Conservation (phyloP, 30 jellyfish, hydroid and myxozoan species). For the Mastigias papua region DNA sequence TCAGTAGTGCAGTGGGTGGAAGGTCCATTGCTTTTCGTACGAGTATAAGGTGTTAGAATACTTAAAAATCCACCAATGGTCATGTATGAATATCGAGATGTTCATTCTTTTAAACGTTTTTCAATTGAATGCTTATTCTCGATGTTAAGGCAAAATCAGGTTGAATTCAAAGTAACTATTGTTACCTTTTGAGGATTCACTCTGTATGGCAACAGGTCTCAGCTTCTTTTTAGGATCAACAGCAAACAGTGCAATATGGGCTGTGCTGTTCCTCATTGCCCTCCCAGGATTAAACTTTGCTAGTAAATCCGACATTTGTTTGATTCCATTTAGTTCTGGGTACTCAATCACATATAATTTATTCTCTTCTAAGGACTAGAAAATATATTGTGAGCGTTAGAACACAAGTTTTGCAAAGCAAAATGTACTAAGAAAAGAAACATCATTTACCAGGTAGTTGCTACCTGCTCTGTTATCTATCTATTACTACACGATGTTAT, state of each 20-base stretch:
- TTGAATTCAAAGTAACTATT: not conserved
- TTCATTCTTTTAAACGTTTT: too few species aligned
- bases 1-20: too few species aligned
- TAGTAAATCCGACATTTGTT: not conserved
- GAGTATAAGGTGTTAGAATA: too few species aligned
- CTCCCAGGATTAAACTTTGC: not conserved
- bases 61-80: too few species aligned
- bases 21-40: too few species aligned
- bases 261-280: not conserved
- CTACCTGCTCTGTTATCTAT: not conserved
- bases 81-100: too few species aligned
- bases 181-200: not conserved
- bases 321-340: not conserved
- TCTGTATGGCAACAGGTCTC: slow-evolving; percentile 22
- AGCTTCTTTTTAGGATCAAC: slow-evolving; percentile 2
- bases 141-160: too few species aligned
- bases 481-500: not conserved
- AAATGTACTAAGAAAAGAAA: not conserved
- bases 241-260: slow-evolving; percentile 6
- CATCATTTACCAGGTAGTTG: not conserved
- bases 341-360: slow-evolving; percentile 9
- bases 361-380: not conserved
- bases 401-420: not conserved
- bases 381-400: not conserved
- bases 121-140: too few species aligned